Base-by-base conservation (phyloP, 2,797 vertebrate species). In the Acestrorhynchus altus region DNA sequence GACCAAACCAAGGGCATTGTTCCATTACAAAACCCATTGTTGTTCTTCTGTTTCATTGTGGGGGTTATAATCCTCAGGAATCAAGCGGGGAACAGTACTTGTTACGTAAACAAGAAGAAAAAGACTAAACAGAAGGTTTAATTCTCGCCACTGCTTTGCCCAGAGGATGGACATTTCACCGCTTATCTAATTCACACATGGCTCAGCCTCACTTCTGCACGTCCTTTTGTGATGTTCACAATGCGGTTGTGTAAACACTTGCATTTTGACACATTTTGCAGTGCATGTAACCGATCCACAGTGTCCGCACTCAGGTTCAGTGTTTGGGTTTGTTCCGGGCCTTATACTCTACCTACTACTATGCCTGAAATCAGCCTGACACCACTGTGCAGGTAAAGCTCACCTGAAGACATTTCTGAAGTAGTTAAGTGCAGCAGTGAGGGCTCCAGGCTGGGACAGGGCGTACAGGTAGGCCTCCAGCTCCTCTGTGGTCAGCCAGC, bases 351-450 rank as follows among this genome's bases (percentile, higher is more conserved):
- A 9, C 4, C 3, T 6, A 18, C 52, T 12, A 8, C 18, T 35
- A 59, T 1, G 6, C 2, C 52, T 56, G n/a, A 8, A 56, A 13
- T 15, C 26, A 31, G 16, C 16, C n/a, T n/a, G 31, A 40, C 35
- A 28, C 7, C 3, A 18, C 7, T 42, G 8, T 49, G 26, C n/a
- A 44, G 40, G 4, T 68, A 0, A 46, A 64, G 31, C 85, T 69
- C 77, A 99, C 98, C 96, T 98, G 93, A 99, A 99, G 80, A 98
- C 94, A 86, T 95, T 97, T 89, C 97, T 95, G 89, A 95, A 98
- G 81, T 99, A 96, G 89, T 98, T 98, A 83, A 99, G 95, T 69
- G 98, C 96, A 76, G 96, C 97, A 0, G 94, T 97, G 82, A 99
- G 90, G 56, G 97, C 98, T 84, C 97, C 97, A 0, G 97, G 98